Base-by-base conservation (phyloP, 2,888 invertebrate genomes). In the Spilosoma lubricipeda region DNA sequence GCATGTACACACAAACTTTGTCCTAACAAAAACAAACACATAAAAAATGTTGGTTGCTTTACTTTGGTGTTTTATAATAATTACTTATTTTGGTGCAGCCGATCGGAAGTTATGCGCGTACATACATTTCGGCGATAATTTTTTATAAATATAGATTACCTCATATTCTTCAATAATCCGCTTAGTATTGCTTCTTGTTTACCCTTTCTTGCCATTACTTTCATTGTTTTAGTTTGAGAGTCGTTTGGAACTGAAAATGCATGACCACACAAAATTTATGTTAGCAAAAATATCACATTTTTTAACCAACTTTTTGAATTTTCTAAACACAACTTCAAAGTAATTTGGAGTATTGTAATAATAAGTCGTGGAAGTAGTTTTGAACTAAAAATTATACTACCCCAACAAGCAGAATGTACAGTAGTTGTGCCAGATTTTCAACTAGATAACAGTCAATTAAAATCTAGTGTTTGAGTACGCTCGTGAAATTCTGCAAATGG, bases 111-210 rank as follows among this genome's bases (percentile, higher is more conserved):
- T n/a, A n/a, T n/a, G n/a, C n/a, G n/a, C n/a, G n/a, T n/a, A n/a
- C n/a, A n/a, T n/a, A n/a, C n/a, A n/a, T n/a, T n/a, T n/a, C n/a
- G n/a, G n/a, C n/a, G n/a, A n/a, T n/a, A n/a, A n/a, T n/a, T n/a
- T n/a, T n/a, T n/a, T n/a, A n/a, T n/a, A n/a, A n/a, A n/a, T 45
- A 42, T 42, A 33, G 2, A 45, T 15, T 45, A 94, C 95, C 95
- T 92, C 78, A 92, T 96, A 90, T 94, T 97, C 93, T 94, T 97
- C 91, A 92, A 95, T 91, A 96, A 96, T 93, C 95, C 94, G 74
- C 89, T 92, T 0, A 96, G 81, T 4, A 88, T 84, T 0, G 95
- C 94, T 59, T 95, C 95, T 77, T 95, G 94, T 83, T 95, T 95
- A 0, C 93, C 94, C 80, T 92, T 93, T 64, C 92, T 90, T 33